phyloP scores from a whole-genome alignment of 2,797 vertebrate genomes.

The Melanotaenia parkinsoni region DNA sequence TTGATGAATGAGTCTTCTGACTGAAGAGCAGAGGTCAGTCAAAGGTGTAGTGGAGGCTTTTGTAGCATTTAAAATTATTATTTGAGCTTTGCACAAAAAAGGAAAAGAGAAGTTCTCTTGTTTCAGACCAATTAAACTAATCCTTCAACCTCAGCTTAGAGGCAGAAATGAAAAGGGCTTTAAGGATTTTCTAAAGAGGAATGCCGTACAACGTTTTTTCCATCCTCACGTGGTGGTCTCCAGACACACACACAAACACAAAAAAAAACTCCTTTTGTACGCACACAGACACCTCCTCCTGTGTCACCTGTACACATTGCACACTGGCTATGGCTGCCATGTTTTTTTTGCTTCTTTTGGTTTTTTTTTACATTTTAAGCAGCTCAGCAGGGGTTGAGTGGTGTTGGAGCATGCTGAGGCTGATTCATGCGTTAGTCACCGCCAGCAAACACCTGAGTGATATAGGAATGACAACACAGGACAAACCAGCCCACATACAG shows the following conservation, averaged over 20 bases:
- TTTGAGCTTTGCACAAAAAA: conserved; percentile 51
- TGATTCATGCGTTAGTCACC: conserved; percentile 66
- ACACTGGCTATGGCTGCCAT: conserved; percentile 14
- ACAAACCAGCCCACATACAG: conserved; percentile 30
- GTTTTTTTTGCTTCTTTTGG: conserved; percentile 3
- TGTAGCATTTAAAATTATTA: conserved; percentile 56
- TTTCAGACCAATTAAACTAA: conserved; percentile 77
- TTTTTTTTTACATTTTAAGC: conserved; percentile 39
- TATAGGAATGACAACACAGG: conserved; percentile 28
- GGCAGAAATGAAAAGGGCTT: conserved; percentile 73
- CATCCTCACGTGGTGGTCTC: conserved; percentile 48
- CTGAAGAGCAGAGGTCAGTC: conserved; percentile 35
- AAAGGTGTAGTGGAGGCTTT: conserved; percentile 43
- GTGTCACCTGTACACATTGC: conserved; percentile 54
- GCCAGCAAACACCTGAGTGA: conserved; percentile 66
- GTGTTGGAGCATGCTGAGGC: conserved; percentile 50
- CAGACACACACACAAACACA: conserved; percentile 21
- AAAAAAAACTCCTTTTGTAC: background rate
- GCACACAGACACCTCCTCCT: conserved; percentile 27
- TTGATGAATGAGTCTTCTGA: conserved; percentile 25
- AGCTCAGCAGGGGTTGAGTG: conserved; percentile 51
- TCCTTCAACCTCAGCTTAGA: conserved; percentile 72
- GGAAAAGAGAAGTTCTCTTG: conserved; percentile 62
- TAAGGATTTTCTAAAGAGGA: conserved; percentile 77
- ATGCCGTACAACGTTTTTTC: conserved; percentile 64